Percentiles rank a stretch among this genome's conserved stretches.
These are phyloP conservation scores for Sminthopsis crassicaudata DNA, from an alignment of 2,113 vertebrate genomes.

Conservation along the genomic window DNA sequence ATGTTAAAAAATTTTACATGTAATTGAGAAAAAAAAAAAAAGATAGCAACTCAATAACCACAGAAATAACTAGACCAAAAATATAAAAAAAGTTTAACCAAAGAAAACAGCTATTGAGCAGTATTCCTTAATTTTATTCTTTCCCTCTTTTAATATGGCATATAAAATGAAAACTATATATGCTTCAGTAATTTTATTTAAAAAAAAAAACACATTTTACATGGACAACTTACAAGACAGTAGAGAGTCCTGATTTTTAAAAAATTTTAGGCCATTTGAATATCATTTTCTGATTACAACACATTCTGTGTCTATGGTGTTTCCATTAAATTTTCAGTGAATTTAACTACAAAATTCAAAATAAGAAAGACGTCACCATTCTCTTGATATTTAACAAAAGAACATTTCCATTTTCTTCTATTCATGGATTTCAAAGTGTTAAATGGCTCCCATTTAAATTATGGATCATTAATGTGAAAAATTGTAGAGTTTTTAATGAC, in stretches of 20 bases:
- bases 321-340: slow-evolving; percentile 51
- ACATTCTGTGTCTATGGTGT: slow-evolving; percentile 37
- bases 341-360: slow-evolving; percentile 34
- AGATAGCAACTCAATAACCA: slow-evolving; percentile 25
- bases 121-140: slow-evolving; percentile 51
- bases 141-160: slow-evolving; percentile 11
- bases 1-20: neutral
- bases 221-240: neutral
- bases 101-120: slow-evolving; percentile 28
- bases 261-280: neutral
- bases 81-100: slow-evolving; percentile 17
- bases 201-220: neutral
- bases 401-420: neutral
- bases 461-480: neutral
- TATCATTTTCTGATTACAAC: slow-evolving; percentile 62
- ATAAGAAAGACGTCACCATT: slow-evolving; percentile 9
- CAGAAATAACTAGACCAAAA: slow-evolving; percentile 22
- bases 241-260: neutral
- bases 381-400: neutral
- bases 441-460: slow-evolving; percentile 46
- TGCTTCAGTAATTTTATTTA: slow-evolving; percentile 38
- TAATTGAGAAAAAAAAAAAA: slow-evolving; percentile 9
- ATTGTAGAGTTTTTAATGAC: slow-evolving; percentile 60
- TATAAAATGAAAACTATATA: slow-evolving; percentile 14
- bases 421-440: slow-evolving; percentile 28